phyloP scores from a whole-genome alignment of 2,888 invertebrate species.

The Didymodactylos carnosus region DNA sequence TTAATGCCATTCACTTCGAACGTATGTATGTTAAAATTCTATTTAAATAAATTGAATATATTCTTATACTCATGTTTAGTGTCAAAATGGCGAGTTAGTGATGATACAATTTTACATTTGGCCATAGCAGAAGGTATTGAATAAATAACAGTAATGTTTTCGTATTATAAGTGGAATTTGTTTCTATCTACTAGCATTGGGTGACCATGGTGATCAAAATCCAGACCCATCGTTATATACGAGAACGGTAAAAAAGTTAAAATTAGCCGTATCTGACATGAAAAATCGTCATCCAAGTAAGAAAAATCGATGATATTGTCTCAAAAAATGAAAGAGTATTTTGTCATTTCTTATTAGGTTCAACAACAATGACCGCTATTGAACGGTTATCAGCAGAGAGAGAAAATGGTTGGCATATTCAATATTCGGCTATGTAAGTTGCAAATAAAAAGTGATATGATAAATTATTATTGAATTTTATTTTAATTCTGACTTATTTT shows the following conservation, averaged over 20 bases:
- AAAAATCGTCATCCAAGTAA: not conserved
- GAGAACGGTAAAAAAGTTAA: not conserved
- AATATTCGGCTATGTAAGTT: not conserved
- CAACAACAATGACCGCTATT: not conserved
- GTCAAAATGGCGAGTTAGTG: conserved; percentile 26
- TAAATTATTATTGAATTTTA: not conserved
- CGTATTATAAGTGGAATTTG: conserved; percentile 12
- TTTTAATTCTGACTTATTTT: too few relatives aligned
- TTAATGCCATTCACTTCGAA: conserved; percentile 20
- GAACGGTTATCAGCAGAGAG: not conserved
- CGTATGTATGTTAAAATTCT: conserved; percentile 16
- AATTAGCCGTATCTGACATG: not conserved
- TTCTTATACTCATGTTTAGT: conserved; percentile 10
- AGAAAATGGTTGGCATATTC: not conserved
- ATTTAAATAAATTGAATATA: not conserved
- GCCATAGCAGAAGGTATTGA: conserved; percentile 26
- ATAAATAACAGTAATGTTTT: not conserved
- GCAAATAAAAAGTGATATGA: not conserved
- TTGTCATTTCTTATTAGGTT: not conserved
- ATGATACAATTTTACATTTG: conserved; percentile 32
- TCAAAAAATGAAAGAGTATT: not conserved
- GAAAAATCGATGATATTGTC: not conserved
- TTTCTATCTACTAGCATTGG: not conserved
- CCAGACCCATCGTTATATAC: not conserved
- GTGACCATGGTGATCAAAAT: not conserved